A percentile compares a stretch with the other conserved stretches of the same genome.
These are phyloP conservation scores for Ophiothrix spiculata DNA, from an alignment of 35 echinoderm and acorn worm genomes.

Conservation along the genomic window DNA sequence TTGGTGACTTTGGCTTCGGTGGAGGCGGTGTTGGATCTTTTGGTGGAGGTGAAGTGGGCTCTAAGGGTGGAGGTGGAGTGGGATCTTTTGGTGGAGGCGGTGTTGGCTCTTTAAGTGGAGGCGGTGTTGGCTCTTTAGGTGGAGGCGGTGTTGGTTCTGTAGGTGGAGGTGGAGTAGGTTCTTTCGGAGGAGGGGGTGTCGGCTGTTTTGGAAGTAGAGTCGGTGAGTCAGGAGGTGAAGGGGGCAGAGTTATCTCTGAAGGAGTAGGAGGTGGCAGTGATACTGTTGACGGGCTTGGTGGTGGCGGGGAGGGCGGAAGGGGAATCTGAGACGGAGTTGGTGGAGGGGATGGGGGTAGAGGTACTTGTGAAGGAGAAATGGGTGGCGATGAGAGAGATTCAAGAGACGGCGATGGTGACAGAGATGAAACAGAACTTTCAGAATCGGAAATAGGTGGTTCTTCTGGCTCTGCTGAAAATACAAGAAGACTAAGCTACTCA, in stretches of 20 bases:
- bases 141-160: slow-evolving; percentile 24
- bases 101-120: slow-evolving; percentile 44
- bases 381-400: neutral
- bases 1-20: slow-evolving; percentile 12
- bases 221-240: slow-evolving; percentile 1
- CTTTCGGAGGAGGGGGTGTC: slow-evolving; percentile 18
- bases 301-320: neutral
- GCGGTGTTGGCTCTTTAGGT: slow-evolving; percentile 46
- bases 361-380: slow-evolving; percentile 24
- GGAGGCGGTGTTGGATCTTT: slow-evolving; percentile 54
- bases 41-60: no score
- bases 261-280: slow-evolving; percentile 23
- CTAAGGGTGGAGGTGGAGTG: slow-evolving; percentile 52
- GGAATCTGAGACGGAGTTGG: neutral
- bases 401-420: slow-evolving; percentile 3
- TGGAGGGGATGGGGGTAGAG: neutral
- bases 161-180: slow-evolving; percentile 17
- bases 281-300: no score
- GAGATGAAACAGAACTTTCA: no score
- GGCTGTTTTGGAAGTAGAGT: slow-evolving; percentile 18
- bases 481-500: neutral
- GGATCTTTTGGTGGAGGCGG: slow-evolving; percentile 26
- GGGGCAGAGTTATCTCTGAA: neutral
- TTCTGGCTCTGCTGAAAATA: neutral
- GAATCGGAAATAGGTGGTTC: neutral